A percentile compares a stretch with the other conserved stretches of the same genome.
Conservation (phyloP, 2,797 vertebrate genomes). For the Iguana delicatissima region DNA sequence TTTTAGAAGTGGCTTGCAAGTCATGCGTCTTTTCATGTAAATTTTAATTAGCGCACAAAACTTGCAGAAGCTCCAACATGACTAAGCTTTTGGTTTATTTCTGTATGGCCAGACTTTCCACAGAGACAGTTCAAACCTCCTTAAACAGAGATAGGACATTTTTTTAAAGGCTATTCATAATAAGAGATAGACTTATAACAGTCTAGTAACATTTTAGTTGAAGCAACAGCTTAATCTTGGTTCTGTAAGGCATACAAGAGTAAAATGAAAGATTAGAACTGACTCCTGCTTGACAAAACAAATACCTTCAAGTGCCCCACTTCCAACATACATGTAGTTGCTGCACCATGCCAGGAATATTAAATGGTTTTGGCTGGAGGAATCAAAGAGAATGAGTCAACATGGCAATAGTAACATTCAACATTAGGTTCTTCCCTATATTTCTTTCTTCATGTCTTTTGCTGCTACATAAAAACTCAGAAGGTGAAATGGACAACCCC, state of each 20-base stretch:
- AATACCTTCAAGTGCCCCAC: not conserved
- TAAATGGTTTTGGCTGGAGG: not conserved
- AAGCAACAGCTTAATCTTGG: not conserved
- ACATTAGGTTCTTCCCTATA: not conserved
- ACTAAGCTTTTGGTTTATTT: not conserved
- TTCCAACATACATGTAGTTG: not conserved
- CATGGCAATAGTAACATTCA: not conserved
- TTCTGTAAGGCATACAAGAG: not conserved
- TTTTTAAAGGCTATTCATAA: not conserved
- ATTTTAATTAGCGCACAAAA: not conserved
- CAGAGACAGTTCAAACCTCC: not conserved
- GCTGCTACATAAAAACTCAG: not conserved
- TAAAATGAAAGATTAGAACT: not conserved
- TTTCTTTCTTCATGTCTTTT: not conserved
- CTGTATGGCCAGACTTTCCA: not conserved
- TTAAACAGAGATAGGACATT: not conserved
- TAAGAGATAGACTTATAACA: not conserved
- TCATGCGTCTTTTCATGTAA: not conserved
- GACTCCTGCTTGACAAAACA: not conserved
- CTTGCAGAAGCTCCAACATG: not conserved
- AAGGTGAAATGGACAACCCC: not conserved
- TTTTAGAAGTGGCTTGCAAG: not conserved
- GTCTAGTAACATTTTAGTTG: not conserved
- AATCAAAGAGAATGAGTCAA: not conserved
- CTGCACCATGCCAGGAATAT: not conserved